A percentile compares a stretch with the other conserved stretches of the same genome.
phyloP scores from a whole-genome alignment of 2,888 invertebrate genomes.

The Galeruca laticollis region DNA sequence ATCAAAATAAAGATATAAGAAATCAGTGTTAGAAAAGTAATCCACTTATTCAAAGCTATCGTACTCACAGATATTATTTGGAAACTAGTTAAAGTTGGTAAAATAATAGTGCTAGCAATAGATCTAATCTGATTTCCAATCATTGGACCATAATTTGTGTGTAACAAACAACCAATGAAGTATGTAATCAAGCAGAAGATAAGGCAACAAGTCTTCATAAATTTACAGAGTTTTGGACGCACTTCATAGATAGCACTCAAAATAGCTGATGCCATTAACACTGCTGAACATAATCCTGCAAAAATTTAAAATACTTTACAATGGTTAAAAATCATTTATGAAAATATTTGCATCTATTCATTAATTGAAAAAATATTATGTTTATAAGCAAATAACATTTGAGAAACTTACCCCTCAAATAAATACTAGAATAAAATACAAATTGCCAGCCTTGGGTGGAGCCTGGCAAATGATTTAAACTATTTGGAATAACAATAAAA shows the following conservation, averaged over 20 bases:
- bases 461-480: conserved; percentile 33
- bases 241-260: conserved; percentile 36
- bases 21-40: neutral
- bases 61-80: conserved; percentile 33
- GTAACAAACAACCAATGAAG: conserved; percentile 29
- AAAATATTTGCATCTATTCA: no score
- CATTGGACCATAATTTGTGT: conserved; percentile 33
- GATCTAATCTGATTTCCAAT: conserved; percentile 23
- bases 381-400: neutral
- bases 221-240: conserved; percentile 15
- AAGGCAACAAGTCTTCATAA: conserved; percentile 24
- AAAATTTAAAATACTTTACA: conserved; percentile 15
- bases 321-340: no score
- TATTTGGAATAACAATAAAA: conserved; percentile 38
- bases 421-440: conserved; percentile 39
- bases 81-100: conserved; percentile 34
- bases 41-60: no score
- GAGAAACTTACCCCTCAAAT: conserved; percentile 33
- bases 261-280: conserved; percentile 35
- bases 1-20: neutral
- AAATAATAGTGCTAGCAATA: conserved; percentile 24
- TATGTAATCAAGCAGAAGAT: conserved; percentile 22
- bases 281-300: conserved; percentile 37
- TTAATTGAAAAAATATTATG: neutral
- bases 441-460: conserved; percentile 33